These are phyloP conservation scores for Coelopa pilipes DNA, from an alignment of 2,888 invertebrate species.

Conservation along the genomic window DNA sequence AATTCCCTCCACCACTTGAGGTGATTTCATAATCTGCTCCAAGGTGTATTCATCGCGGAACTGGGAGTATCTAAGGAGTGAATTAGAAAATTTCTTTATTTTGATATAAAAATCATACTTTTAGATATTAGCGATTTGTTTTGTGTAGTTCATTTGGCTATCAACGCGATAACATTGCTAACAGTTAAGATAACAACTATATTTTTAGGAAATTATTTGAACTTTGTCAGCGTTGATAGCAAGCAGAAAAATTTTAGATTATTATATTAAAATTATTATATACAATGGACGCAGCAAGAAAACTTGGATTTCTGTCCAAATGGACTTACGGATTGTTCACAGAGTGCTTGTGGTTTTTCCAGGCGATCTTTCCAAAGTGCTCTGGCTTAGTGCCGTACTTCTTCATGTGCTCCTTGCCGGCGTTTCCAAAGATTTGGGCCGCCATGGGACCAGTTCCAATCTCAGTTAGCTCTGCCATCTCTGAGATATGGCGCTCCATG, in stretches of 20 bases:
- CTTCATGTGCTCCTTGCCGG: slow-evolving; percentile 87
- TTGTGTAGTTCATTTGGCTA: not conserved
- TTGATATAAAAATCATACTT: too few relatives aligned
- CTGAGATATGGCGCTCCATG: slow-evolving; percentile 85
- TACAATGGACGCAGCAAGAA: not conserved
- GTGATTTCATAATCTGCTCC: slow-evolving; percentile 89
- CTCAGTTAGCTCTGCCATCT: slow-evolving; percentile 86
- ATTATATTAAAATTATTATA: not conserved
- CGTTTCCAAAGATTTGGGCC: slow-evolving; percentile 96
- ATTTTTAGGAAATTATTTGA: not conserved
- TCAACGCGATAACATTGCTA: slow-evolving; percentile 1
- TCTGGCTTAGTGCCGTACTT: slow-evolving; percentile 89
- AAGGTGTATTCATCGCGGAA: slow-evolving; percentile 91
- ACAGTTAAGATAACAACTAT: slow-evolving; percentile 27
- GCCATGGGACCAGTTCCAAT: slow-evolving; percentile 87
- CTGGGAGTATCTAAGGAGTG: slow-evolving; percentile 80
- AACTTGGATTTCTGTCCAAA: not conserved
- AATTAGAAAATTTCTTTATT: not conserved
- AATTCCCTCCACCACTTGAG: slow-evolving; percentile 89
- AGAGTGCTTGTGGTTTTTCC: slow-evolving; percentile 97
- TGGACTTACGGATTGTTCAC: slow-evolving; percentile 87
- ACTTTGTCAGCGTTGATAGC: slow-evolving; percentile 8
- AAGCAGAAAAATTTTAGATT: not conserved
- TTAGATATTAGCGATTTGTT: too few relatives aligned
- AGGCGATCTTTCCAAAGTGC: slow-evolving; percentile 97